phyloP scores from a whole-genome alignment of 2,113 vertebrate species.

The Eleginops maclovinus region DNA sequence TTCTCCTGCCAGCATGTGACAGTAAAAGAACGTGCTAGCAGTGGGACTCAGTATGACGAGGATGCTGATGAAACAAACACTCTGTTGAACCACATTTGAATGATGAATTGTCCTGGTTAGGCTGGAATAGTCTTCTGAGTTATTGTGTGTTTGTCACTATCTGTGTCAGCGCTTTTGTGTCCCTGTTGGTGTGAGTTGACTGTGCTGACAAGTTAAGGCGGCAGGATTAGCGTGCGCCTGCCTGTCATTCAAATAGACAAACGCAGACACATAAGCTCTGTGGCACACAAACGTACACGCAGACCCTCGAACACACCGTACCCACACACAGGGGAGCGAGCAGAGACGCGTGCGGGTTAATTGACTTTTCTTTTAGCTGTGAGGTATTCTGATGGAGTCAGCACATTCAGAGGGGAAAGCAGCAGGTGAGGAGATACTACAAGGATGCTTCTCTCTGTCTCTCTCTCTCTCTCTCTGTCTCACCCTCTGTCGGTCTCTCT shows the following conservation, averaged over 20 bases:
- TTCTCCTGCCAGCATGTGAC: conserved; percentile 36
- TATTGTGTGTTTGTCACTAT: conserved; percentile 30
- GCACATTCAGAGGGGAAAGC: conserved; percentile 61
- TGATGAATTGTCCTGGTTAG: conserved; percentile 49
- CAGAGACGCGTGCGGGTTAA: conserved; percentile 60
- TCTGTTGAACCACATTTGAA: conserved; percentile 35
- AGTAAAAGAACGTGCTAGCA: conserved; percentile 33
- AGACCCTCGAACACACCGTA: conserved; percentile 17
- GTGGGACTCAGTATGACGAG: not conserved
- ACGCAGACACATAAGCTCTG: not conserved
- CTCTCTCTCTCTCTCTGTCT: conserved; percentile 1
- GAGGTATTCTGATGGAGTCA: conserved; percentile 64
- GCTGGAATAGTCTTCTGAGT: conserved; percentile 29
- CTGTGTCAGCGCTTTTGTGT: conserved; percentile 25
- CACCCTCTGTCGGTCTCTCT: conserved; percentile 10
- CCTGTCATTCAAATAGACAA: conserved; percentile 34
- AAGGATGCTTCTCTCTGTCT: conserved; percentile 37
- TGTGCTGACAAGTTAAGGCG: conserved; percentile 34
- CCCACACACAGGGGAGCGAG: conserved; percentile 36
- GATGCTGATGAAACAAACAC: conserved; percentile 35
- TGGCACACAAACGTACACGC: conserved; percentile 7
- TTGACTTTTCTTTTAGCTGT: conserved; percentile 66
- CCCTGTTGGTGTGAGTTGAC: conserved; percentile 32
- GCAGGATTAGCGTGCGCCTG: conserved; percentile 41
- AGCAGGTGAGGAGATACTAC: conserved; percentile 45